phyloP scores from a whole-genome alignment of 2,113 vertebrate species.

The Tragelaphus strepsiceros region DNA sequence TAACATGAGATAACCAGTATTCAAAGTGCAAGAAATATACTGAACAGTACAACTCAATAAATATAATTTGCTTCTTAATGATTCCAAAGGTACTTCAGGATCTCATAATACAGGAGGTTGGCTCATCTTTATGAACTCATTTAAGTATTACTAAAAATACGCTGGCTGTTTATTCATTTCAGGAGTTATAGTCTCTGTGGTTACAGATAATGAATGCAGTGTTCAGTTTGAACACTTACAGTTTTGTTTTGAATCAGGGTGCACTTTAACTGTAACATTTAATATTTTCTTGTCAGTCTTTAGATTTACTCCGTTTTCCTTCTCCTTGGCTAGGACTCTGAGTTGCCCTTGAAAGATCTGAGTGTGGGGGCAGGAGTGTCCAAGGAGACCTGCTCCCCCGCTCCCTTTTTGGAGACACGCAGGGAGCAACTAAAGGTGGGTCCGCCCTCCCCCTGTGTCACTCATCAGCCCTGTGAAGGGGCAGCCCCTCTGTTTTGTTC shows the following conservation, averaged over 20 bases:
- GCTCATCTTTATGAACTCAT: background rate
- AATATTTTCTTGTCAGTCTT: conserved; percentile 35
- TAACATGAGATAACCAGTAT: background rate
- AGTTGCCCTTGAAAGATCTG: conserved; percentile 14
- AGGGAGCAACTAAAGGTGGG: background rate
- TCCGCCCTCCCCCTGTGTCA: no score
- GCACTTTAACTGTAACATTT: conserved; percentile 25
- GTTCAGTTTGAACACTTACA: conserved; percentile 48
- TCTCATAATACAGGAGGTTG: background rate
- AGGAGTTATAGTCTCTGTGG: conserved; percentile 21
- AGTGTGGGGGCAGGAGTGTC: background rate
- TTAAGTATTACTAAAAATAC: conserved; percentile 41
- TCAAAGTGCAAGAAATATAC: conserved; percentile 19
- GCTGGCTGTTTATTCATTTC: conserved; percentile 37
- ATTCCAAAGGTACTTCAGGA: conserved; percentile 26
- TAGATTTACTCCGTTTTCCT: background rate
- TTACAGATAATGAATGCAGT: conserved; percentile 38
- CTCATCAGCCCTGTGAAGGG: background rate
- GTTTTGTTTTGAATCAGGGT: conserved; percentile 53
- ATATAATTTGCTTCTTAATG: conserved; percentile 15
- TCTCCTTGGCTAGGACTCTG: background rate
- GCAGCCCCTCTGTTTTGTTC: background rate
- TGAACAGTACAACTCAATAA: background rate
- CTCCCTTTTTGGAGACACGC: background rate
- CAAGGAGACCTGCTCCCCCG: background rate